These are phyloP conservation scores for Gymnocypris eckloni DNA, from an alignment of 2,797 vertebrate genomes.

Conservation along the genomic window DNA sequence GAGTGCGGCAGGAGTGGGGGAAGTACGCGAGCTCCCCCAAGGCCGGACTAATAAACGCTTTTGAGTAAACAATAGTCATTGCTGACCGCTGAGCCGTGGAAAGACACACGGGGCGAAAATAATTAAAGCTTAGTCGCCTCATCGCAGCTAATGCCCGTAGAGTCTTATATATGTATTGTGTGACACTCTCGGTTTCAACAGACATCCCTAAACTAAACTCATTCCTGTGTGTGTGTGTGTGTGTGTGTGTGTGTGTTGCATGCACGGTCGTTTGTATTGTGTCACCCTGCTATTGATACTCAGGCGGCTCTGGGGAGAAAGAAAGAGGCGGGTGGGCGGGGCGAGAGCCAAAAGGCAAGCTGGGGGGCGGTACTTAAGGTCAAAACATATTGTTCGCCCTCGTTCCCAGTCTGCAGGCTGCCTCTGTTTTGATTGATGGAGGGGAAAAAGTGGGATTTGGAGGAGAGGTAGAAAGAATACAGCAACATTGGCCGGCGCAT, in stretches of 20 bases:
- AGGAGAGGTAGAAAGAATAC: conserved; percentile 50
- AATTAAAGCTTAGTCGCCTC: conserved; percentile 69
- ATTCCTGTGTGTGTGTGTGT: background rate
- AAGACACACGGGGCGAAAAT: conserved; percentile 63
- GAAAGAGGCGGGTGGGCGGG: conserved; percentile 34
- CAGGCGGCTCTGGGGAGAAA: conserved; percentile 32
- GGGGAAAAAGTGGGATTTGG: conserved; percentile 67
- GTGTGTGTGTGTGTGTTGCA: conserved; percentile 63
- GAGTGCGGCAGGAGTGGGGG: conserved; percentile 63
- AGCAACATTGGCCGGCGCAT: background rate
- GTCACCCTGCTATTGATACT: conserved; percentile 83
- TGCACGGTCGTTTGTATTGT: conserved; percentile 80
- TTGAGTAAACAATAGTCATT: conserved; percentile 75
- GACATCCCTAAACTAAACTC: conserved; percentile 8
- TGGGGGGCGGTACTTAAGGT: conserved; percentile 80
- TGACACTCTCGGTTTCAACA: conserved; percentile 15
- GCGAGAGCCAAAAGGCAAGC: conserved; percentile 74
- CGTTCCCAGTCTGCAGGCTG: conserved; percentile 74
- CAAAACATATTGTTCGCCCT: conserved; percentile 80
- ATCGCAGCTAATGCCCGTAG: conserved; percentile 43
- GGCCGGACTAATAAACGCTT: conserved; percentile 76
- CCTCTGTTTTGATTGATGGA: conserved; percentile 78
- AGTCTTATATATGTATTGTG: conserved; percentile 49
- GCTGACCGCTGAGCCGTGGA: conserved; percentile 73
- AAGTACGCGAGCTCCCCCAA: conserved; percentile 53